Evolutionary conservation across 2,888 invertebrate species (phyloP), one percentile per base, ranked within the genome.

Genomic region (Monochamus alternatus): DNA sequence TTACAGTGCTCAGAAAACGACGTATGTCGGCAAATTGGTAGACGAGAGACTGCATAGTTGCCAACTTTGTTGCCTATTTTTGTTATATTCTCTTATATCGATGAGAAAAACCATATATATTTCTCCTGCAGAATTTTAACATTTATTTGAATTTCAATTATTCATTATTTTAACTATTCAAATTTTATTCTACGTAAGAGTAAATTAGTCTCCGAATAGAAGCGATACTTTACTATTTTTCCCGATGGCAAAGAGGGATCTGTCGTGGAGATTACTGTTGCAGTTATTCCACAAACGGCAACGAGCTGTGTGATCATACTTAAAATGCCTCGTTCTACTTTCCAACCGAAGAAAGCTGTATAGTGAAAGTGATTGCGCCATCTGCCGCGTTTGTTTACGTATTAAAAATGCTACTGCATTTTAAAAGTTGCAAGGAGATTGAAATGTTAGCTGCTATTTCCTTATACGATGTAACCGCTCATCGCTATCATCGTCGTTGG

Each of bases 311-410:
- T 62, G 47, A 60, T 71, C n/a, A 72, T 59, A 71, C 51, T 22
- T 32, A 63, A 30, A 63, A 52, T 71, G 63, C 51, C 62, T 67
- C 75, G 83, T 78, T 81, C 82, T 73, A 83, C 83, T 83, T 83
- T 83, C 83, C 68, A 81, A 76, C 76, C 75, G 78, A 83, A 83
- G 83, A 81, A 83, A 83, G 82, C 81, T 80, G 81, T 80, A 78
- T 73, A 79, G 80, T 80, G 82, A 82, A 83, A 83, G 81, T 82
- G 80, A 80, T 78, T 79, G 75, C 78, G 69, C 78, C 74, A 75
- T 75, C 74, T 62, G 67, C 64, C 74, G 32, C 72, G 75, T 81
- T 81, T 81, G 79, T 81, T 81, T 81, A 81, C 75, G 74, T 77
- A 76, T 76, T 69, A 70, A 59, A 55, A 72, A 38, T 38, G 38